Evolutionary conservation across 2,888 invertebrate species (phyloP).

Genomic region (Aethes cnicana): DNA sequence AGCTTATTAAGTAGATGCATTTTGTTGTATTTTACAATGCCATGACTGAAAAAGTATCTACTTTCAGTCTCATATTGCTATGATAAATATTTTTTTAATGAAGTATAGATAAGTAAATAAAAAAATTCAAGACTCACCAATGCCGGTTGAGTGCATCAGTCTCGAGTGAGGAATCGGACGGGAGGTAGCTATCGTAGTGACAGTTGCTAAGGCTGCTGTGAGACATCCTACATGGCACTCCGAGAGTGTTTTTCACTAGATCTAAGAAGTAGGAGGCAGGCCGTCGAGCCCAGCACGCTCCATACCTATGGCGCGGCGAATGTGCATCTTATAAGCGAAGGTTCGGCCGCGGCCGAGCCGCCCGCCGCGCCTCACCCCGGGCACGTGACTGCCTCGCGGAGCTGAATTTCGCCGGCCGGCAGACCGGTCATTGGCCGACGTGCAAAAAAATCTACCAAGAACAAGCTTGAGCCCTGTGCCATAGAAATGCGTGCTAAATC

Average conservation of each 20-base stretch:
- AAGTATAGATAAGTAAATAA: not conserved
- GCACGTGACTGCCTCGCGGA: conserved; percentile 78
- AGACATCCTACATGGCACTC: conserved; percentile 81
- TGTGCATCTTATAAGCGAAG: conserved; percentile 81
- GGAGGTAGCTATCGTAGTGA: conserved; percentile 78
- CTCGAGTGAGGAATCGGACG: conserved; percentile 77
- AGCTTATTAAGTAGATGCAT: no score
- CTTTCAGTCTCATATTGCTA: no score
- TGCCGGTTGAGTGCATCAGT: conserved; percentile 78
- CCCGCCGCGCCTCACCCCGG: conserved; percentile 81
- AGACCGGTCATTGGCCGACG: conserved; percentile 75
- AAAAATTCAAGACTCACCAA: conserved; percentile 58
- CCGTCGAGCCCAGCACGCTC: conserved; percentile 70
- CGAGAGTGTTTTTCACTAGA: conserved; percentile 63
- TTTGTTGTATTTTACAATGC: no score
- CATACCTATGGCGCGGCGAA: conserved; percentile 75
- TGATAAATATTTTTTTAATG: not conserved
- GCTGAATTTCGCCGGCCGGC: conserved; percentile 72
- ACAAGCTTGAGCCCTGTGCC: conserved; percentile 60
- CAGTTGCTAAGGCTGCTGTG: conserved; percentile 75
- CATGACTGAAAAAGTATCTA: no score
- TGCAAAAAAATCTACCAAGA: conserved; percentile 63
- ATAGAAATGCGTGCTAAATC: conserved; percentile 62
- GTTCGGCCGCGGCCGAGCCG: conserved; percentile 69
- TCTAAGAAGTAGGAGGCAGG: conserved; percentile 65